Evolutionary conservation across 2,888 invertebrate species (phyloP), one percentile per base, ranked within the genome.

Genomic region (Drosophila dives): DNA sequence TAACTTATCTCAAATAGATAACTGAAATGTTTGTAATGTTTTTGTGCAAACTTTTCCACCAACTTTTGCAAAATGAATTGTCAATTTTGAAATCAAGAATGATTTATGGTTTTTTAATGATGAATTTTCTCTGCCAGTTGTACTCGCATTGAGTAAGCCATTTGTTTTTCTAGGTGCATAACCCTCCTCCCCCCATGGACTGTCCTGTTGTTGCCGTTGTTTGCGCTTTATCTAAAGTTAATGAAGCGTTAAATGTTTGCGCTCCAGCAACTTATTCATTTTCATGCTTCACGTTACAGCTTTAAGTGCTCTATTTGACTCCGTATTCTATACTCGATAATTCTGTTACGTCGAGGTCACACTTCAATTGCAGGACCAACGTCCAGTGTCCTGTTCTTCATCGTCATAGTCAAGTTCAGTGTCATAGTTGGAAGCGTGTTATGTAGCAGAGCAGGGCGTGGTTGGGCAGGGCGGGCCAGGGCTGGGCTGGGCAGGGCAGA

Each of bases 171-270:
- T 20, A 8, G 5, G 15, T 32, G 20, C 32, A 32, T 4, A 33
- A 11, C n/a, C 17, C 8, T 0, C 12, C 32, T 2, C 34, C 11
- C 7, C 23, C 20, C 20, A 3, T 20, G 34, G 53, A 10, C 45
- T 36, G 36, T 38, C 36, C 36, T 42, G 49, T 29, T 42, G 42
- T 26, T 53, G 53, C 10, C 23, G 55, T n/a, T 29, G 38, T n/a
- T 55, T 72, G 75, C 64, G 76, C 76, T 80, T 86, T 87, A 88
- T 87, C 90, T 80, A 74, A 86, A 90, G 86, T 87, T 87, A 87
- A 87, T 87, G 90, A 87, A 87, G 90, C 86, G 90, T 87, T 87
- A 87, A 87, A 87, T 90, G 86, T 83, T 89, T 86, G 86, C 85
- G 88, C 84, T 90, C 72, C 77, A 81, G 83, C 83, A 86, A 86